Percentiles rank a stretch among this genome's conserved stretches.
Conservation (phyloP, 1,140 invertebrate species). For the Choristoneura fumiferana region DNA sequence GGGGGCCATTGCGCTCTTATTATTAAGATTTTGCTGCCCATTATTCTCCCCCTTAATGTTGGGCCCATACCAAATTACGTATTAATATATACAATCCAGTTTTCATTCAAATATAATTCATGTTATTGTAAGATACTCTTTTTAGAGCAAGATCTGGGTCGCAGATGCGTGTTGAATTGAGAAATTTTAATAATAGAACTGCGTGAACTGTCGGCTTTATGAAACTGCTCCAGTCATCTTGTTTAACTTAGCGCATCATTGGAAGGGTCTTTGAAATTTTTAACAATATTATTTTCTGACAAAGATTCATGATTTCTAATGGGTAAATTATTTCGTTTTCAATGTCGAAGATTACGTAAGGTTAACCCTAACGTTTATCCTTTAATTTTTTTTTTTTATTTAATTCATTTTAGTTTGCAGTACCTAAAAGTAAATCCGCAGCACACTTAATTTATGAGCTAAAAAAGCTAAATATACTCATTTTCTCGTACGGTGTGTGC, state of each 20-base stretch:
- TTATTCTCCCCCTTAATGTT: conserved; percentile 65
- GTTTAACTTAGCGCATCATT: background rate
- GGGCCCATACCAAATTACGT: conserved; percentile 72
- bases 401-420: no score
- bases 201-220: conserved; percentile 43
- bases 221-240: conserved; percentile 17
- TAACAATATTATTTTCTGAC: background rate
- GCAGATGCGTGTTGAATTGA: conserved; percentile 69
- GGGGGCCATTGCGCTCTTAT: conserved; percentile 39
- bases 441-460: no score
- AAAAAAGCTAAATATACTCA: no score
- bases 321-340: background rate
- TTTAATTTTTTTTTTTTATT: no score
- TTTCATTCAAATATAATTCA: conserved; percentile 72
- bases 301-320: conserved; percentile 12
- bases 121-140: conserved; percentile 67
- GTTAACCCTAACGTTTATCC: background rate
- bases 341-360: background rate
- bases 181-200: conserved; percentile 68
- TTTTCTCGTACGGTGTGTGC: no score
- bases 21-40: conserved; percentile 63
- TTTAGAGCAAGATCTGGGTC: conserved; percentile 68
- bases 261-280: conserved; percentile 13
- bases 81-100: conserved; percentile 76
- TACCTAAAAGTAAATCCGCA: no score